Evolutionary conservation across 1,140 invertebrate genomes (phyloP).

Genomic region (Pseudobourletiella spinata): DNA sequence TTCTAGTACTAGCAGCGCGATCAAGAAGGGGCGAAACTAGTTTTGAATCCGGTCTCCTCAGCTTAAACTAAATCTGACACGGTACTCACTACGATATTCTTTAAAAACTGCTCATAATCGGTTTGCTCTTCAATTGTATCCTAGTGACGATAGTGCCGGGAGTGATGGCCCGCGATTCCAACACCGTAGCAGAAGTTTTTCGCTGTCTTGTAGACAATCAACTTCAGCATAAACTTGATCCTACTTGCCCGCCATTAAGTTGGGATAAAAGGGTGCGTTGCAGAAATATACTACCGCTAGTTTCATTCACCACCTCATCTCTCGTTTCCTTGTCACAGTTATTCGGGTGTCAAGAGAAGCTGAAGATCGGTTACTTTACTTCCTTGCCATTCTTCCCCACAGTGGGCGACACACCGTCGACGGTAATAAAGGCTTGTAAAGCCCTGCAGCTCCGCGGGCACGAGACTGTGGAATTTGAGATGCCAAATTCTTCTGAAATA

Average conservation of each 20-base stretch:
- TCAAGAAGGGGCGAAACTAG: not conserved
- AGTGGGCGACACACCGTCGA: slow-evolving; percentile 39
- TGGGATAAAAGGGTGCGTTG: slow-evolving; percentile 35
- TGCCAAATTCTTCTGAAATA: no score
- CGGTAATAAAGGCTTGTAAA: slow-evolving; percentile 38
- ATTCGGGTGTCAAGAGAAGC: slow-evolving; percentile 10
- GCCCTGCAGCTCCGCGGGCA: slow-evolving; percentile 32
- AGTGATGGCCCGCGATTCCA: slow-evolving; percentile 25
- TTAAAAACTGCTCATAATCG: not conserved
- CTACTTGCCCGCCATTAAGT: slow-evolving; percentile 21
- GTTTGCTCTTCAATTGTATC: not conserved
- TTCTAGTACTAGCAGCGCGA: not conserved
- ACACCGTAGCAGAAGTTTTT: slow-evolving; percentile 20
- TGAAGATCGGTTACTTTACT: slow-evolving; percentile 40
- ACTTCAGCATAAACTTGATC: slow-evolving; percentile 28
- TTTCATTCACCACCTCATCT: no score
- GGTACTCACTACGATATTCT: not conserved
- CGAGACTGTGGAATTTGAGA: slow-evolving; percentile 4
- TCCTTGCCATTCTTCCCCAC: slow-evolving; percentile 38
- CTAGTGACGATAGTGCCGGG: slow-evolving; percentile 27
- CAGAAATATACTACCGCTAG: no score
- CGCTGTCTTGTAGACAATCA: slow-evolving; percentile 17
- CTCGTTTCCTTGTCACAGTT: not conserved
- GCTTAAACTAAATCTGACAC: no score
- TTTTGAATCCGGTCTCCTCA: no score